Base-by-base conservation (phyloP, 2,888 invertebrate genomes). In the Macroteleia sp. region DNA sequence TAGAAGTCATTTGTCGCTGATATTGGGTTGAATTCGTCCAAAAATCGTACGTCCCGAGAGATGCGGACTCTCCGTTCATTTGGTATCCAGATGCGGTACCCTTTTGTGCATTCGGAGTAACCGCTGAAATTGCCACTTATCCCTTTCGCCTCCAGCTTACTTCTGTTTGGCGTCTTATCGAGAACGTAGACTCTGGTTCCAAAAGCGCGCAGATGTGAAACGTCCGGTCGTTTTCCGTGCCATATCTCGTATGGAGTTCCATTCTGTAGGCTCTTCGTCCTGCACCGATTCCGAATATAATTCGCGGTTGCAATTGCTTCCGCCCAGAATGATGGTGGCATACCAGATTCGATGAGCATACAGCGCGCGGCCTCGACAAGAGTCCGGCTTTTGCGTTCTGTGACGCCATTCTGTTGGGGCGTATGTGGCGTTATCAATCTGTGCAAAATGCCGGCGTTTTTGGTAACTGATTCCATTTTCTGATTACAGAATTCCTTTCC, bases 81-180 rank as follows among this genome's bases (percentile, higher is more conserved):
- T 4, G 25, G 46, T 14, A 46, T 16, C 46, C 46, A 46, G 1
- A 46, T 46, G 12, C 46, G 46, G 14, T 46, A 46, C 1, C 2
- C 25, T 17, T 46, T 46, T 1, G 14, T 3, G 14, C 8, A 6
- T 1, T 14, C 3, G 3, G 46, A 14, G 14, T 46, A 46, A 8
- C 46, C 46, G 8, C 25, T 16, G 25, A 30, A 42, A 22, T n/a
- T 42, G 20, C 42, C 42, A 10, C n/a, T 10, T 1, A 20, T 22
- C 1, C 42, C 42, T 81, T 28, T 83, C n/a, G 42, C 2, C 2
- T 42, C 83, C 3, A 42, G n/a, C 12, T 42, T 42, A 1, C 22
- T 8, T 12, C 12, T 42, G 22, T 1, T 22, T 2, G 42, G 3
- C 3, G 8, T 22, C n/a, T 46, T 46, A 9, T 25, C 28, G 1